Evolutionary conservation across 2,888 invertebrate species (phyloP).

Genomic region (Atrina japonica): DNA sequence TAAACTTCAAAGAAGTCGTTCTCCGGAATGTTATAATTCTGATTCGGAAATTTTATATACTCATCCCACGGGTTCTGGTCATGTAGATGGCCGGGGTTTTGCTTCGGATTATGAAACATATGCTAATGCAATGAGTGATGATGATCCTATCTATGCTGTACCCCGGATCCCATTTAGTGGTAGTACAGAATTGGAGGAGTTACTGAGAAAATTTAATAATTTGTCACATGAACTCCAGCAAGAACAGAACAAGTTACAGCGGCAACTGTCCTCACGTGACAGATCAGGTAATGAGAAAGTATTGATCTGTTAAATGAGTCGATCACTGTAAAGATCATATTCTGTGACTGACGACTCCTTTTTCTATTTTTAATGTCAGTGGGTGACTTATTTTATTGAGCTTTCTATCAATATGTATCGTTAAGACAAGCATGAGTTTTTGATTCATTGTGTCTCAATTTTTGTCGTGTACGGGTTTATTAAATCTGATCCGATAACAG

Average conservation of each 20-base stretch:
- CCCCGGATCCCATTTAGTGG: conserved; percentile 69
- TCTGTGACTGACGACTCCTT: background rate
- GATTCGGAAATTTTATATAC: conserved; percentile 89
- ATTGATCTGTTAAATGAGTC: conserved; percentile 14
- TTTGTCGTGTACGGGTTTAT: background rate
- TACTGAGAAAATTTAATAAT: conserved; percentile 79
- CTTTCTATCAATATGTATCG: conserved; percentile 12
- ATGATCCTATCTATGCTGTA: conserved; percentile 73
- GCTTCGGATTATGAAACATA: conserved; percentile 77
- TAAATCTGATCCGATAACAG: background rate
- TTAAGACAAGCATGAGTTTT: background rate
- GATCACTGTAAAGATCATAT: background rate
- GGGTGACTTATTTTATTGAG: conserved; percentile 19
- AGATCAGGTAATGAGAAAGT: conserved; percentile 45
- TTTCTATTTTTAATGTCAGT: background rate
- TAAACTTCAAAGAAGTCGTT: conserved; percentile 82
- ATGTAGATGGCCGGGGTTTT: conserved; percentile 69
- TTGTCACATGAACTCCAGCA: conserved; percentile 82
- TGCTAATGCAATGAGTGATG: conserved; percentile 72
- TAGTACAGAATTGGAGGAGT: conserved; percentile 76
- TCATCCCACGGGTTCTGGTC: conserved; percentile 56
- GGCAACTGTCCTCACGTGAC: conserved; percentile 63
- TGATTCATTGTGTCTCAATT: background rate
- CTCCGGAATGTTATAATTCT: conserved; percentile 87
- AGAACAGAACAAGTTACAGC: conserved; percentile 72